phyloP scores from a whole-genome alignment of 2,888 invertebrate genomes.

The Esperia sulphurella region DNA sequence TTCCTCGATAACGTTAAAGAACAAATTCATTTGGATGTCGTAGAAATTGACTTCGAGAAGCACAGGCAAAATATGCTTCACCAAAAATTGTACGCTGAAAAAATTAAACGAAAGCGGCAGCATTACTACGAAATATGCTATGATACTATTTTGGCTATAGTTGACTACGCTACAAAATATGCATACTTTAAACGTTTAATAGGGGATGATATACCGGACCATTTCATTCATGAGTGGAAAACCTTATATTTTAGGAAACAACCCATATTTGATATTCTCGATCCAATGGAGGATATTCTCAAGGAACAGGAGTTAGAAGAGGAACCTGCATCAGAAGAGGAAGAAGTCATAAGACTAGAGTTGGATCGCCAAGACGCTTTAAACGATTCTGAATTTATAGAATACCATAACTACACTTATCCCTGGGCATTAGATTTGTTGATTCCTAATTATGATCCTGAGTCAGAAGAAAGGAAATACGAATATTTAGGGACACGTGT shows the following conservation, averaged over 20 bases:
- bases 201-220: slow-evolving; percentile 61
- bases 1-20: slow-evolving; percentile 63
- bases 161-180: slow-evolving; percentile 75
- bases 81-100: slow-evolving; percentile 73
- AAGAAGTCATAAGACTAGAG: slow-evolving; percentile 68
- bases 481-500: slow-evolving; percentile 64
- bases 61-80: slow-evolving; percentile 73
- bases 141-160: slow-evolving; percentile 73
- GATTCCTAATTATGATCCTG: slow-evolving; percentile 56
- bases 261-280: slow-evolving; percentile 72
- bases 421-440: slow-evolving; percentile 76
- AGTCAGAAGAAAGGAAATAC: slow-evolving; percentile 61
- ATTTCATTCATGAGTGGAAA: slow-evolving; percentile 78
- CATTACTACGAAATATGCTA: slow-evolving; percentile 72
- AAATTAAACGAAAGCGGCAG: slow-evolving; percentile 66
- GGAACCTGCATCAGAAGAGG: slow-evolving; percentile 41
- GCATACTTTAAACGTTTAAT: slow-evolving; percentile 66
- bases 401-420: slow-evolving; percentile 72
- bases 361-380: slow-evolving; percentile 72
- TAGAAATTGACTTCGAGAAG: slow-evolving; percentile 75
- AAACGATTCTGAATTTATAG: slow-evolving; percentile 75
- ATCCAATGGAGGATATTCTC: slow-evolving; percentile 57
- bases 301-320: slow-evolving; percentile 45
- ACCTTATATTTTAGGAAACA: slow-evolving; percentile 74
- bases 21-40: slow-evolving; percentile 61